Base-by-base conservation (phyloP, 2,797 vertebrate species). In the Crenuchus spilurus region DNA sequence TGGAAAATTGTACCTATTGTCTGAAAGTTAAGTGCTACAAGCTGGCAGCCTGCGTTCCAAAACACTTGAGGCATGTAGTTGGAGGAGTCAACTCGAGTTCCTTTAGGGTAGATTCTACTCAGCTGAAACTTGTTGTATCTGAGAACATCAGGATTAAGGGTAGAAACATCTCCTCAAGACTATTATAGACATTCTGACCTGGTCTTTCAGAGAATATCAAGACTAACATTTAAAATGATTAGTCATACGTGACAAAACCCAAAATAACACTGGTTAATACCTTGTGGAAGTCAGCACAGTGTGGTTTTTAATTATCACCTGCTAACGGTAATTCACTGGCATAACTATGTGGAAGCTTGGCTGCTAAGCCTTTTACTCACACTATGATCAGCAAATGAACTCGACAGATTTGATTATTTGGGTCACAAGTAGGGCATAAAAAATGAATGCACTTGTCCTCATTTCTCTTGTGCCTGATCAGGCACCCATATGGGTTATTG, bases 31-130 rank as follows among this genome's bases (percentile, higher is more conserved):
- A 96, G 91, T 1, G 95, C 95, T 2, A 95, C 94, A 90, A 96
- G 91, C 73, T 96, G 95, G 83, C 95, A 96, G 54, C 95, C 95
- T 0, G 95, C 94, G 0, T 96, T 96, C 95, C 95, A 96, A 62
- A 96, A 96, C 41, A 96, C 93, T 77, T 96, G 95, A 20, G 95
- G 95, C 94, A 96, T 96, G 76, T 95, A 96, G 86, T 96, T 96
- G 0, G 95, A 96, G 7, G 95, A 96, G 83, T 96, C 95, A 28
- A 96, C 95, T 1, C 95, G 90, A 0, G 95, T 96, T 75, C 95
- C 95, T 82, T 96, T 96, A 0, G 95, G 95, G 77, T 96, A 96
- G 82, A 96, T 95, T 64, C 95, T 89, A 77, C 95, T 96, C 35
- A 96, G 91, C 84, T 96, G 95, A 85, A 94, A 93, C 87, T 95